phyloP scores from a whole-genome alignment of 2,113 vertebrate genomes.

The Ia io region DNA sequence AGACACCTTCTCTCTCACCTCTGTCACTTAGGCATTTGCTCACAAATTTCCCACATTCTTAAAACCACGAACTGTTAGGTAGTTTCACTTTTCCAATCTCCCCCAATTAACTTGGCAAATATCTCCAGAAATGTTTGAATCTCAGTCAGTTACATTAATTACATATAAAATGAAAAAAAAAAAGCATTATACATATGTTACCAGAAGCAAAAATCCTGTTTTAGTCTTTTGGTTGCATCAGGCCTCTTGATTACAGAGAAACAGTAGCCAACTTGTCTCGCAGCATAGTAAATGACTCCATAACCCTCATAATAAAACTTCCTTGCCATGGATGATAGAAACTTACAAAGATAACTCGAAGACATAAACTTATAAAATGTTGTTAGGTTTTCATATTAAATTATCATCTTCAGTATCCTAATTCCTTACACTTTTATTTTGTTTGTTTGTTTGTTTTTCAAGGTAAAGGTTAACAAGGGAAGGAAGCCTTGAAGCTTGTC shows the following conservation, averaged over 20 bases:
- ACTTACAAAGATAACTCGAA: not conserved
- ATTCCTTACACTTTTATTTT: not conserved
- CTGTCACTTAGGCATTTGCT: not conserved
- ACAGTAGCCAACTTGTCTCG: not conserved
- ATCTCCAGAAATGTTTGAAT: not conserved
- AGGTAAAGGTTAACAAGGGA: not conserved
- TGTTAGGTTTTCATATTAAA: not conserved
- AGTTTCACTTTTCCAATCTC: not conserved
- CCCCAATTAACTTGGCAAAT: not conserved
- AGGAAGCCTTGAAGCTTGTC: not conserved
- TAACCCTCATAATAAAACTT: not conserved
- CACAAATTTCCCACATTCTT: not conserved
- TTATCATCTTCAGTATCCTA: not conserved
- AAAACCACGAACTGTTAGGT: not conserved
- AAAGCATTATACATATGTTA: not conserved
- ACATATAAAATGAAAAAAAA: not conserved
- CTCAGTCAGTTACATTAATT: not conserved
- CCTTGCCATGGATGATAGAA: not conserved
- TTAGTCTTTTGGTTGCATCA: not conserved
- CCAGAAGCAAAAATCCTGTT: not conserved
- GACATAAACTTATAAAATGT: not conserved
- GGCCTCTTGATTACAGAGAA: not conserved
- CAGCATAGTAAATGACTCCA: not conserved
- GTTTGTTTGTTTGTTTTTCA: not conserved
- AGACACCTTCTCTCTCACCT: not conserved